phyloP scores from a whole-genome alignment of 2,888 invertebrate genomes.

The Lochmaea capreae region DNA sequence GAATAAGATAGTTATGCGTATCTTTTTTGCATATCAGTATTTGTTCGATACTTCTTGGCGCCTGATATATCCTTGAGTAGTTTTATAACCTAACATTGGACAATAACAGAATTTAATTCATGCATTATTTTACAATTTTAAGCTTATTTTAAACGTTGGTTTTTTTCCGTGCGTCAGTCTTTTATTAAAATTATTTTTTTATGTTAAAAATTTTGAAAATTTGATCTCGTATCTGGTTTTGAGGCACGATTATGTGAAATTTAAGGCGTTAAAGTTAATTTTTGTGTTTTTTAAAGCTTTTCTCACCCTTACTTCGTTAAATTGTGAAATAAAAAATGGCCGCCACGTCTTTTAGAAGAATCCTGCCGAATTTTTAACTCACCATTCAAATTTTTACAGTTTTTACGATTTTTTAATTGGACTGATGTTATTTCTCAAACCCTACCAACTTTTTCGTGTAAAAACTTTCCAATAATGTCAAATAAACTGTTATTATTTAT shows the following conservation, averaged over 20 bases:
- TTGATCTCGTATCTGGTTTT: no score
- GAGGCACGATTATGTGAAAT: no score
- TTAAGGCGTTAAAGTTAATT: no score
- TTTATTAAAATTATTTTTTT: background rate
- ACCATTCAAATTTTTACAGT: no score
- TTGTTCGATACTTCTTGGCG: constrained; percentile 42
- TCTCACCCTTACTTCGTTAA: no score
- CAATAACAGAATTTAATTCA: constrained; percentile 26
- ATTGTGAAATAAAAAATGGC: no score
- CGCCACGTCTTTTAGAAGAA: no score
- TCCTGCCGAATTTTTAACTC: no score
- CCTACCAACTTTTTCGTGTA: no score
- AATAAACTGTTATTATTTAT: background rate
- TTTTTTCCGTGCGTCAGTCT: background rate
- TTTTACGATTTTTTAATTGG: no score
- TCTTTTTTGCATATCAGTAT: constrained; percentile 36
- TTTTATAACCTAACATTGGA: constrained; percentile 26
- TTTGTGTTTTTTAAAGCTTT: background rate
- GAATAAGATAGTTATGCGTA: constrained; percentile 16
- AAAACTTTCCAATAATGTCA: background rate
- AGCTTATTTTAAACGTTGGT: background rate
- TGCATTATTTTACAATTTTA: background rate
- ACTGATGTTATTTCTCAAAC: no score
- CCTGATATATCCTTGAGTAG: constrained; percentile 40
- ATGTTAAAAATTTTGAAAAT: background rate